Evolutionary conservation across 2,888 invertebrate species (phyloP).

Genomic region (Drosophila melanosoma): DNA sequence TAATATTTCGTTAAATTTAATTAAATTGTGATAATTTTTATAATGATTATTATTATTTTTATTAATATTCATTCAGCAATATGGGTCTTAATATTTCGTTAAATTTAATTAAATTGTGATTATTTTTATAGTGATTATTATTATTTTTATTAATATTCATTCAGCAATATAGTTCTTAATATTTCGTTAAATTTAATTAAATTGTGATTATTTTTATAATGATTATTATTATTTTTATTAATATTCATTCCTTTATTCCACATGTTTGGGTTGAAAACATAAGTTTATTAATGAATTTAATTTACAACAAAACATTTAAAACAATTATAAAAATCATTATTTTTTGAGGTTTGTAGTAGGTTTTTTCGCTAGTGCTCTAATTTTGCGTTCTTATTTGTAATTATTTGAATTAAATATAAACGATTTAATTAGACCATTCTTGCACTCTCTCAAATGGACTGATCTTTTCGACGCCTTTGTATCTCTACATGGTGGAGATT

Average conservation of each 20-base stretch:
- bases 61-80: no score
- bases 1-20: no score
- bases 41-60: no score
- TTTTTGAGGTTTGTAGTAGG: not conserved
- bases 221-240: not conserved
- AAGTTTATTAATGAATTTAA: not conserved
- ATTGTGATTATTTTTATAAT: no score
- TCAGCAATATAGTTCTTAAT: not conserved
- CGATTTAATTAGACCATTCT: not conserved
- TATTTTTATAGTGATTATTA: no score
- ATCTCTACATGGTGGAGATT: conserved; percentile 1
- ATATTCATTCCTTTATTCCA: not conserved
- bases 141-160: no score
- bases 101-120: no score
- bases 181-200: not conserved
- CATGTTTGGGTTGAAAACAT: not conserved
- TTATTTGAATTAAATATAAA: not conserved
- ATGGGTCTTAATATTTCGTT: no score
- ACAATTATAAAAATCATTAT: not conserved
- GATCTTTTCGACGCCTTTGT: conserved; percentile 13
- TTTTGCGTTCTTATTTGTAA: not conserved
- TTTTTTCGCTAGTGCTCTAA: not conserved
- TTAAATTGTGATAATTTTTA: no score
- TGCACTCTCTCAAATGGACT: not conserved
- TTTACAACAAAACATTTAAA: not conserved